Evolutionary conservation across 1,140 invertebrate genomes (phyloP).

Genomic region (Goniozus legneri): DNA sequence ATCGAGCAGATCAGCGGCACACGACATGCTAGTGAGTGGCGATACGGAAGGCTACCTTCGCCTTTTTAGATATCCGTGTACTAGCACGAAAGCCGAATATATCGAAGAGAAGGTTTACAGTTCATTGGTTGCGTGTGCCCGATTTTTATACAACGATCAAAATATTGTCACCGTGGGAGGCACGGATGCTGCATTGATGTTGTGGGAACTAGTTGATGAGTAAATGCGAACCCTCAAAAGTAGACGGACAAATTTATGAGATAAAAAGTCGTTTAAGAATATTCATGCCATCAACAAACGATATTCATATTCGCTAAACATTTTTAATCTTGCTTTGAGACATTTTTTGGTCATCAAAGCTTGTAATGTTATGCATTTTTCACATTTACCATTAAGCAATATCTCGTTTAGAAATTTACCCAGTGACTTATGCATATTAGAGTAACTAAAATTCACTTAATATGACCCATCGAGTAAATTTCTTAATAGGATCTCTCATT

Average conservation of each 20-base stretch:
- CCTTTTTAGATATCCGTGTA: conserved; percentile 83
- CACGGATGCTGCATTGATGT: conserved; percentile 87
- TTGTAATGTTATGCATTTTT: not conserved
- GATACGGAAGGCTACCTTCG: conserved; percentile 89
- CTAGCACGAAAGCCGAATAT: conserved; percentile 79
- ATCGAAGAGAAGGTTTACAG: conserved; percentile 88
- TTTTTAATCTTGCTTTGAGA: not conserved
- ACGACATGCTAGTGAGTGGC: conserved; percentile 80
- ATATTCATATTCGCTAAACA: conserved; percentile 17
- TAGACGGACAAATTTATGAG: not conserved
- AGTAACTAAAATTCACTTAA: too few relatives aligned
- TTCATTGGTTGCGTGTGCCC: conserved; percentile 75
- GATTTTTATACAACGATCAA: conserved; percentile 82
- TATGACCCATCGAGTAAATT: too few relatives aligned
- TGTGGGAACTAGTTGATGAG: conserved; percentile 85
- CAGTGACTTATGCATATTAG: too few relatives aligned
- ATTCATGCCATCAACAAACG: too few relatives aligned
- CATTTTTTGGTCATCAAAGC: not conserved
- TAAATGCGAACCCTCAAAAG: too few relatives aligned
- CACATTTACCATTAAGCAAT: too few relatives aligned
- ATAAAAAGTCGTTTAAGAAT: not conserved
- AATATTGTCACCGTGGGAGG: conserved; percentile 85
- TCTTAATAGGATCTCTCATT: too few relatives aligned
- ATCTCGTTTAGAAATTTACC: too few relatives aligned
- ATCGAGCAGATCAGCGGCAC: conserved; percentile 73